A percentile compares a stretch with the other conserved stretches of the same genome.
Evolutionary conservation across 2,113 vertebrate species (phyloP).

Genomic region (Antechinus stuartii): DNA sequence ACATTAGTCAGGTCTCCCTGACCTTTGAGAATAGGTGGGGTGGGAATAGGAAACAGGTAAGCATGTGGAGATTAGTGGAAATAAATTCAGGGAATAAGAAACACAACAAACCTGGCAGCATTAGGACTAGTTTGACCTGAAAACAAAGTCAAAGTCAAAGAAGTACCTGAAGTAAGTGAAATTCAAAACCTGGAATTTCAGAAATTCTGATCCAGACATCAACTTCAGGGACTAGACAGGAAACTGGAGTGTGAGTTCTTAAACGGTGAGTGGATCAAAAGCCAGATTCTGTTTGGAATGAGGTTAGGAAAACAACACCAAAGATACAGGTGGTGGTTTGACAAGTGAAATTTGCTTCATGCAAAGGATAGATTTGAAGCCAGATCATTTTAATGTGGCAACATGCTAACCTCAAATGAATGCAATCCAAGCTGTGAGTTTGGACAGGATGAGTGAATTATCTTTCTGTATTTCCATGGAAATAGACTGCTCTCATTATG

Average conservation of each 20-base stretch:
- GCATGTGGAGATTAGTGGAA: not conserved
- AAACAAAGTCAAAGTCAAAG: not conserved
- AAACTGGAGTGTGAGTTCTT: not conserved
- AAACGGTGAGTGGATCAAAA: not conserved
- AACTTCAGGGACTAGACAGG: not conserved
- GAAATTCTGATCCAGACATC: not conserved
- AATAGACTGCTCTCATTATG: not conserved
- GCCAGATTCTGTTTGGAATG: not conserved
- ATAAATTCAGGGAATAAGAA: not conserved
- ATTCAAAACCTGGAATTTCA: not conserved
- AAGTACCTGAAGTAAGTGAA: not conserved
- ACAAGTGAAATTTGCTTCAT: not conserved
- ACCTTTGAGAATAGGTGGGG: not conserved
- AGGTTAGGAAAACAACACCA: not conserved
- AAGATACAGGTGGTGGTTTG: not conserved
- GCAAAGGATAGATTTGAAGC: not conserved
- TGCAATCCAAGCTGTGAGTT: not conserved
- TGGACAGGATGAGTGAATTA: not conserved
- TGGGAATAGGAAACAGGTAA: not conserved
- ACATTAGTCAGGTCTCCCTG: not conserved
- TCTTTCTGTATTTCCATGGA: not conserved
- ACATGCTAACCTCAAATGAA: not conserved
- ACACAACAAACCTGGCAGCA: not conserved
- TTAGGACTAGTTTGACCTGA: not conserved
- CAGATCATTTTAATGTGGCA: not conserved